Evolutionary conservation across 2,113 vertebrate species (phyloP).

Genomic region (Apaloderma vittatum): DNA sequence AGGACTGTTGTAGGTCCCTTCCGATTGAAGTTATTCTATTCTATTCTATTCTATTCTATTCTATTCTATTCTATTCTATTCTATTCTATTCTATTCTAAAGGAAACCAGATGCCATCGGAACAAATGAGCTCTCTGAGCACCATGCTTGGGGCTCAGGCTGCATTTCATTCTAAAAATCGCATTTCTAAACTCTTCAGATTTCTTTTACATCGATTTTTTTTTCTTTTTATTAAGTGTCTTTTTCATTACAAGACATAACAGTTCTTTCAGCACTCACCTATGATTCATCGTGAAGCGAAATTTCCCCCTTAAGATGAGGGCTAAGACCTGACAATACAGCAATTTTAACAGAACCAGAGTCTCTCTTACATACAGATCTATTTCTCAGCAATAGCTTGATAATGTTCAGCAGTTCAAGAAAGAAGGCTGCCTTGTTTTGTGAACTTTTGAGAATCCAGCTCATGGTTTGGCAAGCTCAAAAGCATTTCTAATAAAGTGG

Average conservation of each 20-base stretch:
- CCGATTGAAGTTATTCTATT: too few relatives aligned
- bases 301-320: background rate
- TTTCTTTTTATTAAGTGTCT: background rate
- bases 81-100: background rate
- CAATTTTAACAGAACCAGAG: background rate
- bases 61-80: background rate
- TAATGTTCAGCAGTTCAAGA: background rate
- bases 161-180: background rate
- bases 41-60: background rate
- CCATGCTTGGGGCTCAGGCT: fast-evolving
- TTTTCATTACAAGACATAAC: background rate
- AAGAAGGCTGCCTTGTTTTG: background rate
- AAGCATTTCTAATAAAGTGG: background rate
- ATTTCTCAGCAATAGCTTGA: too few relatives aligned
- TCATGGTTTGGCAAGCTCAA: background rate
- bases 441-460: background rate
- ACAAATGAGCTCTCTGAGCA: background rate
- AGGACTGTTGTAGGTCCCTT: too few relatives aligned
- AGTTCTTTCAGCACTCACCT: background rate
- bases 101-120: background rate
- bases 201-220: background rate
- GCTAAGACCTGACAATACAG: background rate
- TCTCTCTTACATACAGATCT: background rate
- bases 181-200: background rate
- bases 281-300: background rate